Evolutionary conservation across 2,113 vertebrate genomes (phyloP), one percentile per base, ranked within the genome.

Genomic region (Anas platyrhynchos): DNA sequence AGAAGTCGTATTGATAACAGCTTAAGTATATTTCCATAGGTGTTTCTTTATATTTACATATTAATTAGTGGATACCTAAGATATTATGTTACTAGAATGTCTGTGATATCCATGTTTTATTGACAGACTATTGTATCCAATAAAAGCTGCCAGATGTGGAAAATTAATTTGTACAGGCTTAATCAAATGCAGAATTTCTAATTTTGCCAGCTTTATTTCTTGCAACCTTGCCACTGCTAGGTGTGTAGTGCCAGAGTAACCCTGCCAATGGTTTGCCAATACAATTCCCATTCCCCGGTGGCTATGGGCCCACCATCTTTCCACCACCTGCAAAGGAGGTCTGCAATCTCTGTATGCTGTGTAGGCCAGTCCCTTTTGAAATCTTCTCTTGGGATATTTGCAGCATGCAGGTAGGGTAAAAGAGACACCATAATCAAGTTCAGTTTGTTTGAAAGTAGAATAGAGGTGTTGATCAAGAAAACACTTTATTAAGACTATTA

Each of bases 41-140:
- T 95, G 91, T 96, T 97, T 97, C 96, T 97, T 98, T 98, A 96
- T 98, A 97, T 98, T 97, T 98, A 91, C 96, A 91, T 97, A 96
- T 97, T 97, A 97, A 97, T 97, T 96, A 98, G 95, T 86, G 86
- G 97, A 96, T 94, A 97, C 81, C 77, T 92, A 94, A 97, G 95
- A 94, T 97, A 95, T 86, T 97, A 77, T 54, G 86, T 98, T 98
- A 97, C 97, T 72, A 86, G 95, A 96, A 93, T 93, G 92, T 91
- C 62, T 79, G 58, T 79, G 25, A 36, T 78, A 27, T 81, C 97
- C 97, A 97, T 97, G 97, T 97, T 98, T 98, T 97, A 98, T 98
- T 98, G 96, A 96, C 92, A 94, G 92, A 91, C 94, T 95, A 66
- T 86, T 72, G 73, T 79, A 91, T 89, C 86, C 56, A 46, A 83